Conservation (phyloP, 2,113 vertebrate species). For the Anarrhichthys ocellatus region DNA sequence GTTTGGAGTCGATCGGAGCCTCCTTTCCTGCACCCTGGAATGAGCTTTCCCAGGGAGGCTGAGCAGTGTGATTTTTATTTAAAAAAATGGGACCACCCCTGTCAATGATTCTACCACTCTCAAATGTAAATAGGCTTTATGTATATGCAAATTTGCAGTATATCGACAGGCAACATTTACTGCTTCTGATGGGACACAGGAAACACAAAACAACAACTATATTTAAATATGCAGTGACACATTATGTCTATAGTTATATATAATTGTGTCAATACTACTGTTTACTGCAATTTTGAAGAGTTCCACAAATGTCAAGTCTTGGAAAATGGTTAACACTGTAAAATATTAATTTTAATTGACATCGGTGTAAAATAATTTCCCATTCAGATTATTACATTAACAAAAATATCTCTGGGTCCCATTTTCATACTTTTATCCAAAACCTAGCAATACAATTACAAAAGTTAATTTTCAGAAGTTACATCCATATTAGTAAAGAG, state of each 20-base stretch:
- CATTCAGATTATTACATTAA: neutral
- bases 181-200: no score
- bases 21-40: no score
- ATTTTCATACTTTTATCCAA: neutral
- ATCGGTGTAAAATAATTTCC: neutral
- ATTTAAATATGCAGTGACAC: no score
- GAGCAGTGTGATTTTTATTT: no score
- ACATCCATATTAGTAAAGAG: neutral
- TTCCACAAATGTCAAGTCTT: neutral
- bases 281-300: neutral
- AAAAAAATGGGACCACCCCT: no score
- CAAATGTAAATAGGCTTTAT: no score
- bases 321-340: neutral
- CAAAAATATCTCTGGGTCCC: neutral
- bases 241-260: neutral
- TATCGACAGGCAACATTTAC: no score
- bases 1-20: no score
- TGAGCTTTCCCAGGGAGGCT: no score
- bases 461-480: neutral
- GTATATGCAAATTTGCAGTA: no score
- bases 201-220: no score
- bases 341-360: neutral
- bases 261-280: neutral
- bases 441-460: neutral
- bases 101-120: no score